Evolutionary conservation across 2,888 invertebrate genomes (phyloP), one percentile per base, ranked within the genome.

Genomic region (Apodemia zela): DNA sequence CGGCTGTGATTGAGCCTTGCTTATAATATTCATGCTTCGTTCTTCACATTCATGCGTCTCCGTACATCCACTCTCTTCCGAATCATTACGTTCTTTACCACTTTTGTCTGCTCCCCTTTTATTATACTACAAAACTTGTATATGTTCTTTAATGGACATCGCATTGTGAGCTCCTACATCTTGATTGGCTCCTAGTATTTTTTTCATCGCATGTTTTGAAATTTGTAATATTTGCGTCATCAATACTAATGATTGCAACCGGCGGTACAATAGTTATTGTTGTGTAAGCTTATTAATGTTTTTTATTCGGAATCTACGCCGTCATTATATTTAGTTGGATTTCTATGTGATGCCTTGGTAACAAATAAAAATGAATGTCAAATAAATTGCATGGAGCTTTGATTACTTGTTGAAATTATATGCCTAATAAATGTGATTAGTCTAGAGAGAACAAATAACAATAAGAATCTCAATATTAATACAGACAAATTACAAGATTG

Each of bases 261-360:
- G 79, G 80, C 80, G 79, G 79, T 81, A 90, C 89, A 89, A 89
- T 89, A 80, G 81, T 82, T 77, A 90, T 89, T 90, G 90, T 90
- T 86, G 81, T 82, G 76, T 77, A 75, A 75, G 76, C 76, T 79
- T 80, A 79, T 80, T 74, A 73, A 70, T 73, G 71, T 72, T 83
- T 85, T 82, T 80, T 76, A 71, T 69, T 71, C 69, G 76, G 77
- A 87, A 81, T 84, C 74, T 78, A 88, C 89, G 82, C 73, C 83
- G 90, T 90, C 90, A 90, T 89, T 86, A 80, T 78, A 84, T 89
- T 90, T 90, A 90, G 90, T 90, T 90, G 84, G 90, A 70, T 67
- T 68, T 71, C 73, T 75, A 77, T 78, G 80, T 77, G 78, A 75
- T 79, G 75, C 74, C 73, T 74, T 79, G 81, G 84, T 86, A 87